These are phyloP conservation scores for Todus mexicanus DNA, from an alignment of 2,797 vertebrate genomes.

Conservation along the genomic window DNA sequence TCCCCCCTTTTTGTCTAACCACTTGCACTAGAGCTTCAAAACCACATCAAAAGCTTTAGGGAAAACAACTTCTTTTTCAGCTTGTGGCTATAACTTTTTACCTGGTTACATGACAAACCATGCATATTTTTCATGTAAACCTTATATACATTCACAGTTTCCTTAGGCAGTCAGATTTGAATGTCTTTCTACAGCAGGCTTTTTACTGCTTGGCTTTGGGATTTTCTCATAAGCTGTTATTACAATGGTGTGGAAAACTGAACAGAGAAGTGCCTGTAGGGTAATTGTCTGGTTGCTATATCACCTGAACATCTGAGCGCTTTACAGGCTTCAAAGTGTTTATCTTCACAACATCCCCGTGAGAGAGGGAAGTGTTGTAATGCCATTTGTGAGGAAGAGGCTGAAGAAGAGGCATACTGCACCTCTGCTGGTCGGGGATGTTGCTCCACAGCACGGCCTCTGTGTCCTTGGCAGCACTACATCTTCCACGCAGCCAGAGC, in stretches of 20 bases:
- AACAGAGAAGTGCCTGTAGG: background rate
- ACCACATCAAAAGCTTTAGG: background rate
- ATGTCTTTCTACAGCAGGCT: background rate
- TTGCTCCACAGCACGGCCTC: background rate
- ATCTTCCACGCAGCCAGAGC: background rate
- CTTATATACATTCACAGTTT: background rate
- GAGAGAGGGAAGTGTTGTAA: background rate
- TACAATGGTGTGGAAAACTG: background rate
- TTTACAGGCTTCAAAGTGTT: background rate
- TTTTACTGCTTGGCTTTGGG: background rate
- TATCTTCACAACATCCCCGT: background rate
- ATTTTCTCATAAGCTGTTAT: background rate
- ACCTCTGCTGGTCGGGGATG: background rate
- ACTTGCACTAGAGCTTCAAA: background rate
- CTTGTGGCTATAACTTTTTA: background rate
- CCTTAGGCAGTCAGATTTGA: background rate
- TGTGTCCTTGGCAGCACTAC: fast-evolving
- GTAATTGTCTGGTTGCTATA: background rate
- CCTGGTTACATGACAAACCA: background rate
- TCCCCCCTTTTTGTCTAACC: background rate
- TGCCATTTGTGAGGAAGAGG: background rate
- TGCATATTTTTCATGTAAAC: background rate
- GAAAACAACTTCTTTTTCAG: background rate
- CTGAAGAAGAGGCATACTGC: background rate
- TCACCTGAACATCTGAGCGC: background rate